Conservation (phyloP, 2,888 invertebrate species). For the Rhamphomyia laevipes region DNA sequence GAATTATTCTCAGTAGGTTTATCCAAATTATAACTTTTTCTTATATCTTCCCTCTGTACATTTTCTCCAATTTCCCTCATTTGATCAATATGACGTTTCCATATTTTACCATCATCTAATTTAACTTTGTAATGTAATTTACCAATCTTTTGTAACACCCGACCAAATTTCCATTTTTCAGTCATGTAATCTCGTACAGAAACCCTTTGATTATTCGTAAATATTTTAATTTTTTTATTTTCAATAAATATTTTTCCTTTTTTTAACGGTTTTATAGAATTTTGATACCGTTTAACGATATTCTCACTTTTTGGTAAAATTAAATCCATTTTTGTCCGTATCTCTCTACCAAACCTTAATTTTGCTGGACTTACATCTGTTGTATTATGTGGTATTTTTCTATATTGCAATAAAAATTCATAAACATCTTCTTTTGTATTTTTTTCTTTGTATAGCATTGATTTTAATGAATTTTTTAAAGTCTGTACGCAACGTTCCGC, state of each 20-base stretch:
- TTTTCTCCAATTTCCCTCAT: not conserved
- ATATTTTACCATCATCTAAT: conserved; percentile 15
- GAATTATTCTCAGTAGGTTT: not conserved
- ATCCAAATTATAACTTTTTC: not conserved
- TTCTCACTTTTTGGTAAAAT: conserved; percentile 3
- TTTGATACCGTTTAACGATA: conserved; percentile 1
- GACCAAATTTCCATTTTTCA: conserved; percentile 17
- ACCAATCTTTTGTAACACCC: conserved; percentile 11
- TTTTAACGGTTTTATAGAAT: not conserved
- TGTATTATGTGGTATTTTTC: conserved; percentile 10
- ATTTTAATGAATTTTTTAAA: conserved; percentile 13
- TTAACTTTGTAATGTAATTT: conserved; percentile 15
- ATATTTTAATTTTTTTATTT: not conserved
- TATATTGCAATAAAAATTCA: conserved; percentile 10
- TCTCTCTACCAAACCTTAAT: conserved; percentile 15
- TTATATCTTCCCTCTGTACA: not conserved
- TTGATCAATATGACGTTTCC: conserved; percentile 7
- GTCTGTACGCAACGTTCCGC: conserved; percentile 17
- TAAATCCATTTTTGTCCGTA: conserved; percentile 15
- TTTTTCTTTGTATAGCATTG: not conserved
- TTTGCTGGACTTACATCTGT: conserved; percentile 16
- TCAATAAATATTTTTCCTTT: not conserved
- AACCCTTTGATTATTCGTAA: not conserved
- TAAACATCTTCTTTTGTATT: not conserved
- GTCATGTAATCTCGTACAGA: not conserved